These are phyloP conservation scores for Vanessa cardui DNA, from an alignment of 2,888 invertebrate genomes.

Conservation along the genomic window DNA sequence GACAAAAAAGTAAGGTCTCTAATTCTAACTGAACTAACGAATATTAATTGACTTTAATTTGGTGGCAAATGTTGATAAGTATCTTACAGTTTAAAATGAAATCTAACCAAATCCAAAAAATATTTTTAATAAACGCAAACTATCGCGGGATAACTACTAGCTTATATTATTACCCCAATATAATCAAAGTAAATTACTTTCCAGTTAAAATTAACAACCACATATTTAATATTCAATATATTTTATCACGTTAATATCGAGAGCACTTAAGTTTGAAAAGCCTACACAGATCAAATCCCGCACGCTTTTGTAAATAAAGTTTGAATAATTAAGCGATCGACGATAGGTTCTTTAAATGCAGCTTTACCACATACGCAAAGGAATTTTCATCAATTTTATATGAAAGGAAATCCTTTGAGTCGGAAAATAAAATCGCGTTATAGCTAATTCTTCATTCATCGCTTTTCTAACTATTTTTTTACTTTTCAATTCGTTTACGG, in stretches of 20 bases:
- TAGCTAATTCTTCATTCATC: constrained; percentile 20
- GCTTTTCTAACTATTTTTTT: constrained; percentile 2
- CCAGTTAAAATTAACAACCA: not conserved
- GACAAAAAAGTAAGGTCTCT: too few relatives aligned
- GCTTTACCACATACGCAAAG: constrained; percentile 21
- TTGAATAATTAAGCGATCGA: constrained; percentile 31
- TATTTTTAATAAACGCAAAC: too few relatives aligned
- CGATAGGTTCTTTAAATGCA: constrained; percentile 28
- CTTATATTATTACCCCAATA: too few relatives aligned
- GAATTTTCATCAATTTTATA: constrained; percentile 31
- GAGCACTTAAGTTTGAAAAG: constrained; percentile 25
- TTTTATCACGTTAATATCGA: constrained; percentile 16
- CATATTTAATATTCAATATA: constrained; percentile 14
- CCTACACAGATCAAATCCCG: constrained; percentile 16
- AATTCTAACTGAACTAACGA: too few relatives aligned
- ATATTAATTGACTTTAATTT: too few relatives aligned
- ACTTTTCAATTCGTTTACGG: not conserved
- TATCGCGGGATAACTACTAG: too few relatives aligned
- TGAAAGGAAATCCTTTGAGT: constrained; percentile 25
- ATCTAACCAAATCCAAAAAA: too few relatives aligned
- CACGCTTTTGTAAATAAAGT: constrained; percentile 27
- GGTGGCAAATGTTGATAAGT: too few relatives aligned
- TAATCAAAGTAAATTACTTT: not conserved
- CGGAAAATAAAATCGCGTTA: constrained; percentile 23
- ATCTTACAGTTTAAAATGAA: too few relatives aligned